These are phyloP conservation scores for Microcaecilia unicolor DNA, from an alignment of 2,797 vertebrate species.

Conservation along the genomic window DNA sequence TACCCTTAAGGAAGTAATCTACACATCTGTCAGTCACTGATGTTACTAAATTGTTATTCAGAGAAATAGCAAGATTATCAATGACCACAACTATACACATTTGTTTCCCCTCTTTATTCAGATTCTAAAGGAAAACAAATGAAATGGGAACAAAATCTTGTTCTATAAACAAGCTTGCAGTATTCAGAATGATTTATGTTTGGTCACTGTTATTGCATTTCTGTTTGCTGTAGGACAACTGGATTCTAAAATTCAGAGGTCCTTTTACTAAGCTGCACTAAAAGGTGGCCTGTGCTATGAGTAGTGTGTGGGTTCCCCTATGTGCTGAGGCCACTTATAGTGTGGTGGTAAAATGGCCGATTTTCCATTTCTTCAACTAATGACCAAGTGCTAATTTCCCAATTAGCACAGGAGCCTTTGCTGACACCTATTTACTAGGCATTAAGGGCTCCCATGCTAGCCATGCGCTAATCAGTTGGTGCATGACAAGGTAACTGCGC, in stretches of 20 bases:
- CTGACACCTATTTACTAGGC: no score
- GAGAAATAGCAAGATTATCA: constrained; percentile 17
- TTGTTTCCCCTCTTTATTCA: not conserved
- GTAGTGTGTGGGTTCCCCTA: no score
- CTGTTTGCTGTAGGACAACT: constrained; percentile 3
- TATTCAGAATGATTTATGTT: constrained; percentile 2
- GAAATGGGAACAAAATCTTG: constrained; percentile 6
- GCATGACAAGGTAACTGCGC: no score
- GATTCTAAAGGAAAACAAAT: constrained; percentile 13
- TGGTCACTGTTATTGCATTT: not conserved
- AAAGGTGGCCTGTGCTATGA: no score
- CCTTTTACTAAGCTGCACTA: no score
- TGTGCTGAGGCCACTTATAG: no score
- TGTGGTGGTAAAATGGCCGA: no score
- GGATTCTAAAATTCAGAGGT: constrained; percentile 8
- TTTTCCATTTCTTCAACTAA: no score
- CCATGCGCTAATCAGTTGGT: no score
- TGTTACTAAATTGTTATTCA: constrained; percentile 20
- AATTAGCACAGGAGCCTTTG: no score
- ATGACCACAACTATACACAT: constrained; percentile 2
- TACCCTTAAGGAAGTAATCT: constrained; percentile 9
- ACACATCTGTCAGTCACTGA: not conserved
- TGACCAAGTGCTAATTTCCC: no score
- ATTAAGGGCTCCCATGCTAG: no score
- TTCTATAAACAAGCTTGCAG: constrained; percentile 16